A percentile compares a stretch with the other conserved stretches of the same genome.
phyloP scores from a whole-genome alignment of 2,888 invertebrate genomes.

The Brachylomia viminalis region DNA sequence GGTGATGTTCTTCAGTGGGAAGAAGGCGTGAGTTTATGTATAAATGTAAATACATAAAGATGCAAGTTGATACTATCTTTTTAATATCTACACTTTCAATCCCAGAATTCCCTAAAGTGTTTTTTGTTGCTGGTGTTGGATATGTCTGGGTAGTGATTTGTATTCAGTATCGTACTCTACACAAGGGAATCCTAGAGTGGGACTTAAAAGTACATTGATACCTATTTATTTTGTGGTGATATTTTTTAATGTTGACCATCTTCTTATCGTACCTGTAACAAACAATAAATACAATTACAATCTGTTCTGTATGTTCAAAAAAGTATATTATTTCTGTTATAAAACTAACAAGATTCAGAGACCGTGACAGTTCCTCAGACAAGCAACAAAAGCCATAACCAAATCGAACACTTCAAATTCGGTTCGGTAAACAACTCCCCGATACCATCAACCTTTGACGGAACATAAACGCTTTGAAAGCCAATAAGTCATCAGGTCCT shows the following conservation, averaged over 20 bases:
- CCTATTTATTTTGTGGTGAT: not conserved
- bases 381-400: not conserved
- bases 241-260: not conserved
- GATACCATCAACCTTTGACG: constrained; percentile 5
- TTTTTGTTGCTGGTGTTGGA: not conserved
- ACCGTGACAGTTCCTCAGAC: not conserved
- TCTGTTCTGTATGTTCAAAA: not conserved
- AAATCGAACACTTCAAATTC: constrained; percentile 12
- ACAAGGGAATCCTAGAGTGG: not conserved
- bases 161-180: not conserved
- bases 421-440: constrained; percentile 14
- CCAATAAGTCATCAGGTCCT: constrained; percentile 35
- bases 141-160: not conserved
- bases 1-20: too few species aligned
- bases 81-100: not conserved
- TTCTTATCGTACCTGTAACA: constrained; percentile 33
- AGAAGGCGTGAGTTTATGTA: too few species aligned
- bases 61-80: not conserved
- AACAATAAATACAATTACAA: not conserved
- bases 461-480: constrained; percentile 16
- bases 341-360: not conserved
- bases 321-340: not conserved
- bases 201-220: constrained; percentile 1
- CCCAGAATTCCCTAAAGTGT: not conserved
- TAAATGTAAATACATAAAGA: not conserved